phyloP scores from a whole-genome alignment of 2,888 invertebrate genomes.

The Onchidella celtica region DNA sequence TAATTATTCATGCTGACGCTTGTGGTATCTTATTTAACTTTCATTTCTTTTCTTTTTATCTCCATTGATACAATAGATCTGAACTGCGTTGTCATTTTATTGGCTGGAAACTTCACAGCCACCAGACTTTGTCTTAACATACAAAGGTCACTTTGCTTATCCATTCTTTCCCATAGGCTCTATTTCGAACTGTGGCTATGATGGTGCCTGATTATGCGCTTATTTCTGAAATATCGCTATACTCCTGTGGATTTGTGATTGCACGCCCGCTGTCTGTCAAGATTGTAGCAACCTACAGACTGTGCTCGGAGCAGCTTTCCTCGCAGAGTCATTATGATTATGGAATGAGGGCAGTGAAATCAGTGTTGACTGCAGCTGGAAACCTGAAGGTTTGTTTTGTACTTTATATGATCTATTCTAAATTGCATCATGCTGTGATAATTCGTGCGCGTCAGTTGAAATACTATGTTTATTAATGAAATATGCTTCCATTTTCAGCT shows the following conservation, averaged over 20 bases:
- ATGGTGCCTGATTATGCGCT: constrained; percentile 98
- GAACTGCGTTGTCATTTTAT: too few relatives aligned
- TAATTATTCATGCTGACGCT: too few relatives aligned
- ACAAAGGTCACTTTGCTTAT: too few relatives aligned
- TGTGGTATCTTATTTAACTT: too few relatives aligned
- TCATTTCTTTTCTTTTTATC: too few relatives aligned
- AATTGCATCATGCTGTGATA: too few relatives aligned
- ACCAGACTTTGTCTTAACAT: too few relatives aligned
- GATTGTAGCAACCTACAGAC: constrained; percentile 81
- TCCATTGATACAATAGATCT: too few relatives aligned
- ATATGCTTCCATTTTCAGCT: too few relatives aligned
- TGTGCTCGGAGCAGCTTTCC: constrained; percentile 81
- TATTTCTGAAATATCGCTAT: constrained; percentile 97
- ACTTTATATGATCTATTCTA: background rate
- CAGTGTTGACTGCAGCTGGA: constrained; percentile 82
- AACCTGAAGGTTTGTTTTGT: constrained; percentile 80
- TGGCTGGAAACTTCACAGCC: too few relatives aligned
- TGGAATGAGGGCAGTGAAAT: constrained; percentile 82
- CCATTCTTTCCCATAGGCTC: constrained; percentile 62
- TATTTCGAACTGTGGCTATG: constrained; percentile 93
- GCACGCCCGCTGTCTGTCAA: constrained; percentile 86
- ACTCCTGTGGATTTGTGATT: constrained; percentile 94
- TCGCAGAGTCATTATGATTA: constrained; percentile 82
- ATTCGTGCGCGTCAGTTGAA: too few relatives aligned
- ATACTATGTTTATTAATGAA: too few relatives aligned